These are phyloP conservation scores for Mesoligia furuncula DNA, from an alignment of 2,888 invertebrate genomes.

Conservation along the genomic window DNA sequence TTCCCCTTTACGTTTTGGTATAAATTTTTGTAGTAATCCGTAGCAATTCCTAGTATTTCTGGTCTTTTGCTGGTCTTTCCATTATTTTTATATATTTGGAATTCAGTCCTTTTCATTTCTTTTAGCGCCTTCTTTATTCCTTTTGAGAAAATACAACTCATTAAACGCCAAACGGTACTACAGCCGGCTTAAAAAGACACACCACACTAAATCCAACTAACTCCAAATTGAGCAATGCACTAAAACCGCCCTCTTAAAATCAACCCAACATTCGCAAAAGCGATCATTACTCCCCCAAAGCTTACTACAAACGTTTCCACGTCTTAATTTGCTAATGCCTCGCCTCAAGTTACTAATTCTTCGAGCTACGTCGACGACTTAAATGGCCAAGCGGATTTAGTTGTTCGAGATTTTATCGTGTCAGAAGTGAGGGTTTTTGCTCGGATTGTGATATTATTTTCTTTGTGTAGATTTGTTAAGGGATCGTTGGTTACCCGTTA, in stretches of 20 bases:
- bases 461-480: neutral
- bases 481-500: neutral
- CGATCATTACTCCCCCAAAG: conserved; percentile 25
- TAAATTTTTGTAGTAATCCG: no score
- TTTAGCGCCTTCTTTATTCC: no score
- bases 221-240: no score
- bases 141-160: no score
- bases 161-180: no score
- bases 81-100: no score
- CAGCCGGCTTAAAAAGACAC: neutral
- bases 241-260: neutral
- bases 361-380: conserved; percentile 34
- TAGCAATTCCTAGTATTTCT: no score
- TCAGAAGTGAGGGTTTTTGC: conserved; percentile 9
- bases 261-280: neutral
- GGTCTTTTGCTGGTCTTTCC: no score
- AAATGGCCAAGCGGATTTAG: conserved; percentile 50
- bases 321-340: conserved; percentile 53
- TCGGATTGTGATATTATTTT: conserved; percentile 12
- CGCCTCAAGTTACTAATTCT: conserved; percentile 47
- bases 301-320: conserved; percentile 29
- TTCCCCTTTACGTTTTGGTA: no score
- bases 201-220: no score
- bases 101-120: no score
- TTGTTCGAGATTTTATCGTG: conserved; percentile 42